Evolutionary conservation across 2,888 invertebrate species (phyloP).

Genomic region (Sesia bembeciformis): DNA sequence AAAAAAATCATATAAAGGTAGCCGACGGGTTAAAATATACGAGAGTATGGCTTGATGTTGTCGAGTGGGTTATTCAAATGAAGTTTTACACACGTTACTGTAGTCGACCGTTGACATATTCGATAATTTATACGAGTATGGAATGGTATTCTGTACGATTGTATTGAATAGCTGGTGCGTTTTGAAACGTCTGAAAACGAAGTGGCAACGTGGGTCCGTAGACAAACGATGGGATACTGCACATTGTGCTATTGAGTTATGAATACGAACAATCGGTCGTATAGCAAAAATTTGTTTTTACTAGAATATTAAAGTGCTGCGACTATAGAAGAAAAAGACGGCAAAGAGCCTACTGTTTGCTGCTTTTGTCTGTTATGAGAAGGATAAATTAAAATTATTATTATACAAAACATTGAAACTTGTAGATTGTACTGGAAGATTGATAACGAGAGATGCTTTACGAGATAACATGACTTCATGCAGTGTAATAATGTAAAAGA

Average conservation of each 20-base stretch:
- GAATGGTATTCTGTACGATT: conserved; percentile 12
- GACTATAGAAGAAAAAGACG: too few species aligned
- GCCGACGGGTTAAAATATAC: conserved; percentile 19
- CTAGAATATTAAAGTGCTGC: too few species aligned
- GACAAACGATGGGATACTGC: not conserved
- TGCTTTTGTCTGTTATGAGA: too few species aligned
- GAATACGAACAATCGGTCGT: not conserved
- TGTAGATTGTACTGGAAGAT: too few species aligned
- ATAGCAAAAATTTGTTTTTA: too few species aligned
- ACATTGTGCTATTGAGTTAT: not conserved
- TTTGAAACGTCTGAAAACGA: not conserved
- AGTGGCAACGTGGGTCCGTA: not conserved
- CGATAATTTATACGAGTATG: conserved; percentile 50
- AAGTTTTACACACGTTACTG: conserved; percentile 42
- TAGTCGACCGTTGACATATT: conserved; percentile 36
- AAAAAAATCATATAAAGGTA: conserved; percentile 38
- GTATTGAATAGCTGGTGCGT: not conserved
- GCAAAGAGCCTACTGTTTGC: too few species aligned
- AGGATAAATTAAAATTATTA: too few species aligned
- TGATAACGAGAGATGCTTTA: too few species aligned
- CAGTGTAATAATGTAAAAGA: too few species aligned
- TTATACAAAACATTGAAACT: too few species aligned
- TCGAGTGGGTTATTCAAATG: conserved; percentile 43
- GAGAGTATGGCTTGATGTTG: conserved; percentile 13
- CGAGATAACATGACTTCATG: too few species aligned